These are phyloP conservation scores for Dryococelus australis DNA, from an alignment of 2,888 invertebrate species.

Conservation along the genomic window DNA sequence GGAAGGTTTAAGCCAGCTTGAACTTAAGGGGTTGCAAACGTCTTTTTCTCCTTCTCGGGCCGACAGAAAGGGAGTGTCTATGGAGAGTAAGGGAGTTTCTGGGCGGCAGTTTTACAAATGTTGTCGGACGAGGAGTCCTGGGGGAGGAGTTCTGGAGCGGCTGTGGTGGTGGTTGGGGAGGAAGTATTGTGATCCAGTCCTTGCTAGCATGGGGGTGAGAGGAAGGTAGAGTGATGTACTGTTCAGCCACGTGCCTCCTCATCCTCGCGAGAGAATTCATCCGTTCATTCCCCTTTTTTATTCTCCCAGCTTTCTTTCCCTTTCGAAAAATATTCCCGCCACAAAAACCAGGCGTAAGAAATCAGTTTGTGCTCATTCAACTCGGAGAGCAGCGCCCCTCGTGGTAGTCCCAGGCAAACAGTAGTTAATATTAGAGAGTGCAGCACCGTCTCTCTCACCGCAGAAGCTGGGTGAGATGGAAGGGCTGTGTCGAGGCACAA, in stretches of 20 bases:
- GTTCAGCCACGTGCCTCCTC: not conserved
- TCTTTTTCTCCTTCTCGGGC: not conserved
- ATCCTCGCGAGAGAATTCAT: not conserved
- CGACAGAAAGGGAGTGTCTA: not conserved
- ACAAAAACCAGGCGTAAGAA: not conserved
- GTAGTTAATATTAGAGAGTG: not conserved
- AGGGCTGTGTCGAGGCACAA: not conserved
- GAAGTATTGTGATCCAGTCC: not conserved
- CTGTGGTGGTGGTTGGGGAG: not conserved
- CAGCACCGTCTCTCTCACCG: too few species aligned
- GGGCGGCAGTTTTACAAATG: slow-evolving; percentile 10
- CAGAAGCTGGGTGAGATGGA: not conserved
- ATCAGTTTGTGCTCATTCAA: not conserved
- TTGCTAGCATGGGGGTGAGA: not conserved
- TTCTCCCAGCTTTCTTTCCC: not conserved
- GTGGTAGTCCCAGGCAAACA: not conserved
- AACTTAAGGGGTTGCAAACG: not conserved
- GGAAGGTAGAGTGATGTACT: not conserved
- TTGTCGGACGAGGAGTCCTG: not conserved
- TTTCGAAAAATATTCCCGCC: not conserved
- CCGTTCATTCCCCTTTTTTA: not conserved
- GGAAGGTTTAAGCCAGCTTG: not conserved
- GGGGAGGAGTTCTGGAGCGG: not conserved
- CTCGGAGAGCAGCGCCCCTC: not conserved
- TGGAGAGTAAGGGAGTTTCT: not conserved